Base-by-base conservation (phyloP, 1,140 invertebrate species). In the Drosophila ercepeae region DNA sequence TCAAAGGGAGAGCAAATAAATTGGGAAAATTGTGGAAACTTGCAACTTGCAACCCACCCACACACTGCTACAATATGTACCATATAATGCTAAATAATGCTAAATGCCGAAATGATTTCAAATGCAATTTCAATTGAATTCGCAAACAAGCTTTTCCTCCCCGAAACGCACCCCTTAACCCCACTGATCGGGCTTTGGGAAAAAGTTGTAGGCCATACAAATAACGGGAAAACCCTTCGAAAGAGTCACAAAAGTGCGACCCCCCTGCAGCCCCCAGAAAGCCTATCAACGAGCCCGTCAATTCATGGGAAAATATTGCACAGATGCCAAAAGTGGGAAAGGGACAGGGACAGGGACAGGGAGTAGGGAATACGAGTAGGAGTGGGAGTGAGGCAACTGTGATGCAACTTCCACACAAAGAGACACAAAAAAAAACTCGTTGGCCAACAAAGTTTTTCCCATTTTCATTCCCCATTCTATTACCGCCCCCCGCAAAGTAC, bases 91-190 rank as follows among this genome's bases (percentile, higher is more conserved):
- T n/a, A n/a, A n/a, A n/a, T 74, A 83, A 84, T 75, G 53, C 55
- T 60, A 68, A 84, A 68, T 79, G 50, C 53, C 69, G 41, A 81
- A 84, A 84, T 84, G 65, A 84, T 84, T 84, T 86, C 70, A 57
- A 86, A 86, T 76, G 51, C 68, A 81, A 81, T 81, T 86, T 65
- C 67, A 76, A 84, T 84, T 81, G 81, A 75, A 79, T 78, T 84
- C 21, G 69, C 68, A 59, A 58, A 60, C 77, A 64, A 52, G 45
- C 23, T 64, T 57, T 18, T 18, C 48, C 19, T 3, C n/a, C n/a
- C n/a, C n/a, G n/a, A n/a, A n/a, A n/a, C 46, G 4, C 46, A 13
- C n/a, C 5, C 13, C 4, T 1, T 2, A 23, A 23, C n/a, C 8
- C 0, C 1, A 5, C 1, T 16, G 42, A 27, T n/a, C 54, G 21